phyloP scores from a whole-genome alignment of 2,888 invertebrate genomes.

The Pecten maximus region DNA sequence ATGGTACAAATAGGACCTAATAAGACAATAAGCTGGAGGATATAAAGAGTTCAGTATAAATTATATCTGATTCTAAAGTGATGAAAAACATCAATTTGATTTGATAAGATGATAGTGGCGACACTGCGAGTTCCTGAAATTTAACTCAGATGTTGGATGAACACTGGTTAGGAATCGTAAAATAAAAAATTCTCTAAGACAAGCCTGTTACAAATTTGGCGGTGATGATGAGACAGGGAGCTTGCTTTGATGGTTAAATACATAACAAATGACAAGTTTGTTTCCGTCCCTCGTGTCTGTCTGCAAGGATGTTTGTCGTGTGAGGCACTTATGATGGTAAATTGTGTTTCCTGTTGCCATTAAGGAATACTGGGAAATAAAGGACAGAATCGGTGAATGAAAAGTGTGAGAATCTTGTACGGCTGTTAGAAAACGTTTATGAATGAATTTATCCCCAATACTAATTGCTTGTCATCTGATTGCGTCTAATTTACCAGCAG shows the following conservation, averaged over 20 bases:
- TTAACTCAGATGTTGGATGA: background rate
- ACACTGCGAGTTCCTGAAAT: background rate
- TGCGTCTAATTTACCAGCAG: background rate
- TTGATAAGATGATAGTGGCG: background rate
- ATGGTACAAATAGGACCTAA: background rate
- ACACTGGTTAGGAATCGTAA: background rate
- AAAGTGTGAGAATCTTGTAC: background rate
- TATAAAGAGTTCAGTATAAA: background rate
- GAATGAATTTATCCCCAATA: background rate
- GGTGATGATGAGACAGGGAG: background rate
- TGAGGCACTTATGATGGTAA: background rate
- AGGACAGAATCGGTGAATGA: conserved; percentile 1
- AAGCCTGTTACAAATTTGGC: conserved; percentile 11
- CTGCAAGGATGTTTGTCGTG: background rate
- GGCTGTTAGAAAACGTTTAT: background rate
- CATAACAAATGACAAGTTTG: conserved; percentile 27
- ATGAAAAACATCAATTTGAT: background rate
- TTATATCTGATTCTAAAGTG: background rate
- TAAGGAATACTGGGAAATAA: background rate
- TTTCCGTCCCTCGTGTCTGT: background rate
- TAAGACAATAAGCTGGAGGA: background rate
- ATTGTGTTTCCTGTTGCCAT: conserved; percentile 1
- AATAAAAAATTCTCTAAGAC: background rate
- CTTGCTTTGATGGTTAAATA: background rate
- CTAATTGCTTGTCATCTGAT: conserved; percentile 20